These are phyloP conservation scores for Papilio elwesi DNA, from an alignment of 2,888 invertebrate genomes.

Conservation along the genomic window DNA sequence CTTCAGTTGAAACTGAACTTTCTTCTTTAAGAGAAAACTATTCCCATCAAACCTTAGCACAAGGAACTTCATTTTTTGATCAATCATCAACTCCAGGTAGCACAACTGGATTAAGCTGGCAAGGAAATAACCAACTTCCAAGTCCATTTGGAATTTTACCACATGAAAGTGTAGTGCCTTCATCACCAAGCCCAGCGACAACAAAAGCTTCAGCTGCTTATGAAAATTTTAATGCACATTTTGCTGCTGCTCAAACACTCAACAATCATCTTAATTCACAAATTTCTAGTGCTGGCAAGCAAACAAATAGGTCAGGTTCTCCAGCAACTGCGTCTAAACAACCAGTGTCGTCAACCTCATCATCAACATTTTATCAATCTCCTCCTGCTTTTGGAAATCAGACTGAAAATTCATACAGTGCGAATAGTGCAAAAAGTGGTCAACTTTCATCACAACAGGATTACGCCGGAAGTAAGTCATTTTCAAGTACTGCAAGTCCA, in stretches of 20 bases:
- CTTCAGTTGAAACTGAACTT: conserved; percentile 84
- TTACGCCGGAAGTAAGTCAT: conserved; percentile 85
- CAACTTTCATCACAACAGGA: conserved; percentile 82
- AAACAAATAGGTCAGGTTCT: conserved; percentile 83
- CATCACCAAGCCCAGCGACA: conserved; percentile 85
- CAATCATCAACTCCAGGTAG: conserved; percentile 83
- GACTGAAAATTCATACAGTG: conserved; percentile 83
- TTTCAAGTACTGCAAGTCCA: conserved; percentile 84
- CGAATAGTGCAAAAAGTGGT: conserved; percentile 83
- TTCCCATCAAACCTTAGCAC: conserved; percentile 84
- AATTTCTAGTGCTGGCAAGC: conserved; percentile 83
- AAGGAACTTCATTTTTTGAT: conserved; percentile 87
- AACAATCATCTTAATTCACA: conserved; percentile 87
- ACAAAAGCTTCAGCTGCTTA: conserved; percentile 85
- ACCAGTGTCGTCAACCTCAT: conserved; percentile 79
- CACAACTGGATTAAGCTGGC: conserved; percentile 86
- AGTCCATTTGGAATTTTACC: conserved; percentile 91
- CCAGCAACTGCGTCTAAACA: conserved; percentile 82
- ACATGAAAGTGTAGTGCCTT: conserved; percentile 89
- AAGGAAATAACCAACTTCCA: conserved; percentile 87
- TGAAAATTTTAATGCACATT: conserved; percentile 89
- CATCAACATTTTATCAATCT: conserved; percentile 86
- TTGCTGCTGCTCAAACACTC: conserved; percentile 86
- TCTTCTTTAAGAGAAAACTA: conserved; percentile 85
- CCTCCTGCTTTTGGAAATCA: conserved; percentile 85